Evolutionary conservation across 1,140 invertebrate genomes (phyloP).

Genomic region (Calephelis virginiensis): DNA sequence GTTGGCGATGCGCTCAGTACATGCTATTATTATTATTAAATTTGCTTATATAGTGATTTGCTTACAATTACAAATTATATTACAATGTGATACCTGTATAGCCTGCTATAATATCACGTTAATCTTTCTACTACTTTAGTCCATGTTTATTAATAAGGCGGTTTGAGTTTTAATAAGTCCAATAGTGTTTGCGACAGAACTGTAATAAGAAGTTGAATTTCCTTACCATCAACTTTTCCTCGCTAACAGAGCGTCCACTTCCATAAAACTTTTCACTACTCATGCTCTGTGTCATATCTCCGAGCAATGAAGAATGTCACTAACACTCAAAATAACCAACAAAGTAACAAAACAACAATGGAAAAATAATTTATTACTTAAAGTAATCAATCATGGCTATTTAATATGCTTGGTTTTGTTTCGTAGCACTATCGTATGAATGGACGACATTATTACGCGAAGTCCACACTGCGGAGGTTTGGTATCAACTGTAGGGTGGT

Average conservation of each 20-base stretch:
- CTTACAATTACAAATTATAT: too few relatives aligned
- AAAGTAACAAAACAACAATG: constrained; percentile 22
- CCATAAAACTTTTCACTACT: constrained; percentile 55
- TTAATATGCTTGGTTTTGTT: constrained; percentile 22
- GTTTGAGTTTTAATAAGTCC: too few relatives aligned
- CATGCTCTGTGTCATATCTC: constrained; percentile 65
- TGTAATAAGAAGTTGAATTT: neutral
- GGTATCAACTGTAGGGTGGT: constrained; percentile 58
- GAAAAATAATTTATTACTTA: constrained; percentile 16
- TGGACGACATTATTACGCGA: constrained; percentile 31
- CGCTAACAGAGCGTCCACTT: constrained; percentile 54
- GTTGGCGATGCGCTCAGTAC: too few relatives aligned
- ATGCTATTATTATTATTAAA: too few relatives aligned
- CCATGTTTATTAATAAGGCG: too few relatives aligned
- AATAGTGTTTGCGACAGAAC: too few relatives aligned
- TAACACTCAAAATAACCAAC: neutral
- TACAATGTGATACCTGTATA: too few relatives aligned
- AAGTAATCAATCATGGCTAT: constrained; percentile 26
- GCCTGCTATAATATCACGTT: too few relatives aligned
- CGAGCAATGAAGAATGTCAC: constrained; percentile 3
- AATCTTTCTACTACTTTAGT: too few relatives aligned
- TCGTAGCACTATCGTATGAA: constrained; percentile 23
- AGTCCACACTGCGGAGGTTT: constrained; percentile 37
- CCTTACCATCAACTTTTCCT: constrained; percentile 70
- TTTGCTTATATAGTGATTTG: too few relatives aligned